Evolutionary conservation across 1,140 invertebrate genomes (phyloP).

Genomic region (Brachionus calyciflorus): DNA sequence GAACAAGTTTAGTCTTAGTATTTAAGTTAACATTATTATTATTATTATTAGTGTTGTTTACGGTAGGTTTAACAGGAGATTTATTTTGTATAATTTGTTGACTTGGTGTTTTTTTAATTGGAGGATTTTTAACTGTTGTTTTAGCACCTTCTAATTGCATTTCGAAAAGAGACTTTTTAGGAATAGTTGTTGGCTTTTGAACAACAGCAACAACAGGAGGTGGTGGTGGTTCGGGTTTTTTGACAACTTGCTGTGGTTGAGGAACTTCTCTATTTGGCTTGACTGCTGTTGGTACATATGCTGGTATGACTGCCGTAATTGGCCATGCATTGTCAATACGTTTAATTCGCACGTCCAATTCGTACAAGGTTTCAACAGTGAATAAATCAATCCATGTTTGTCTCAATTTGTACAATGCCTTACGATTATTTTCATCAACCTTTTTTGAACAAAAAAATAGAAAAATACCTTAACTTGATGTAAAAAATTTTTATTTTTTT

Average conservation of each 20-base stretch:
- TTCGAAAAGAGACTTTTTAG: background rate
- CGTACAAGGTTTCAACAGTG: background rate
- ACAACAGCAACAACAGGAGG: background rate
- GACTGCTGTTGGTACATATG: constrained; percentile 18
- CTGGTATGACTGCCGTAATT: constrained; percentile 21
- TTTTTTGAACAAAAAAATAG: too few relatives aligned
- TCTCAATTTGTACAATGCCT: constrained; percentile 36
- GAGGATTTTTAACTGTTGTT: background rate
- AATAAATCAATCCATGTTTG: constrained; percentile 40
- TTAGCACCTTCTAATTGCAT: background rate
- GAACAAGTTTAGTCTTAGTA: background rate
- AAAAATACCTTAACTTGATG: too few relatives aligned
- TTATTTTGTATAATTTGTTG: background rate
- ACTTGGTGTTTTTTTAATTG: background rate
- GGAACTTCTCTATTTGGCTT: too few relatives aligned
- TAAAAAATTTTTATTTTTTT: too few relatives aligned
- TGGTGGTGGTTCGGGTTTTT: background rate
- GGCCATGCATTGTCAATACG: constrained; percentile 44
- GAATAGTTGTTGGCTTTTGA: background rate
- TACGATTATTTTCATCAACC: constrained; percentile 36
- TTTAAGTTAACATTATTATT: too few relatives aligned
- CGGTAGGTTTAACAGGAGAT: background rate
- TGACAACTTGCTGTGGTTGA: background rate
- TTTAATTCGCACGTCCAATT: constrained; percentile 2
- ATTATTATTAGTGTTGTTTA: background rate